Evolutionary conservation across 2,888 invertebrate genomes (phyloP).

Genomic region (Drosophila subquinaria): DNA sequence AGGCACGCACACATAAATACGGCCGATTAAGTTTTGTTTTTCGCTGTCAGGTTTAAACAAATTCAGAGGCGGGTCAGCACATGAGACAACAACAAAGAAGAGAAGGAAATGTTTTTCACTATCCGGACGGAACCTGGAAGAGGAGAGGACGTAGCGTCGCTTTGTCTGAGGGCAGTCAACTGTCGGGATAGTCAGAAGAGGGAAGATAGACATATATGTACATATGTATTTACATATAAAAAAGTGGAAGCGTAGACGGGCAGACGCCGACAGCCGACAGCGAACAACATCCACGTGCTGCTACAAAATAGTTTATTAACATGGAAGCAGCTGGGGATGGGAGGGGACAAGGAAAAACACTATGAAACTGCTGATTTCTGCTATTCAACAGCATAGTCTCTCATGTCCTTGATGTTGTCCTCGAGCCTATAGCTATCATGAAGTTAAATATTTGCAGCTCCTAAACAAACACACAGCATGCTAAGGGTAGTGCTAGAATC

Average conservation of each 20-base stretch:
- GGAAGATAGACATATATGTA: constrained; percentile 5
- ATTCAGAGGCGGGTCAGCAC: constrained; percentile 33
- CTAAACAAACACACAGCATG: constrained; percentile 56
- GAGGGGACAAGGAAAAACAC: neutral
- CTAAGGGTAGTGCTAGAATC: constrained; percentile 6
- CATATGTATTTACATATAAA: neutral
- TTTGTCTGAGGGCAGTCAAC: constrained; percentile 57
- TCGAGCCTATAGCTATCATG: constrained; percentile 1
- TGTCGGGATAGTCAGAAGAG: constrained; percentile 29
- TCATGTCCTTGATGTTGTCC: constrained; percentile 20
- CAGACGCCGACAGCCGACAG: constrained; percentile 38
- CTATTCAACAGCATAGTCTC: constrained; percentile 13
- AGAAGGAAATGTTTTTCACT: constrained; percentile 38
- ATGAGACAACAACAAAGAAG: constrained; percentile 28
- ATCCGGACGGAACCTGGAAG: constrained; percentile 14
- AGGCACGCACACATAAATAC: constrained; percentile 22
- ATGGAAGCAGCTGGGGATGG: constrained; percentile 27
- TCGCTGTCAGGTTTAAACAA: constrained; percentile 53
- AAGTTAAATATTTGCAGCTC: constrained; percentile 59
- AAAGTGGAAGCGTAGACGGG: constrained; percentile 26
- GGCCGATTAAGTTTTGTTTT: constrained; percentile 43
- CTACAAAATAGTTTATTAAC: constrained; percentile 76
- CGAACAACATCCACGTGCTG: constrained; percentile 51
- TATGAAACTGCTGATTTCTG: constrained; percentile 30
- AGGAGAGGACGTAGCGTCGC: constrained; percentile 52